Evolutionary conservation across 1,140 invertebrate genomes (phyloP), one percentile per base, ranked within the genome.

Genomic region (Lutraria rhynchaena): DNA sequence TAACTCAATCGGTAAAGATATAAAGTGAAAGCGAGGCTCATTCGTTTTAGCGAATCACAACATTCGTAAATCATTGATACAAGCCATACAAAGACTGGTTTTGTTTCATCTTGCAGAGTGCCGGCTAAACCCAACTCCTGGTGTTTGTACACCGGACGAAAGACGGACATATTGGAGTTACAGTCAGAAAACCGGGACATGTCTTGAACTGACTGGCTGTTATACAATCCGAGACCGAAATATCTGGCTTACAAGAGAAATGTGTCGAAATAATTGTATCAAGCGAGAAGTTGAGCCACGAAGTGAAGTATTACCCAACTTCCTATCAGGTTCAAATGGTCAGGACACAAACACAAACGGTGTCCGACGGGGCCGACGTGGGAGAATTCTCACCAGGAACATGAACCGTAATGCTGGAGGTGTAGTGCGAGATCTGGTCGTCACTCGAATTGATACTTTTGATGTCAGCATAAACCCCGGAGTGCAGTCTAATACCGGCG

Each of bases 181-280:
- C 41, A 80, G 76, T 24, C 76, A 80, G 53, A 80, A 80, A 29
- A 80, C 76, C 31, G 61, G 76, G 37, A 69, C 61, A 5, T 80
- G 76, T 29, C 53, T 80, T 0, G 29, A 69, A 35, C 37, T 80
- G 27, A 69, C 60, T 31, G 76, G 76, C 19, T 80, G 76, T 49
- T 80, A 80, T 41, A 80, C 76, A 2, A 58, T 80, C 24, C 44
- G 65, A 15, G 76, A 80, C 55, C 22, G 76, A 44, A 80, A 80
- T 29, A 35, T 80, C 37, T 80, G 76, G 76, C 24, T 80, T 13
- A 58, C 46, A n/a, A 61, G 65, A 24, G 65, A 70, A n/a, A 80
- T 80, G 76, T 80, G 76, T 49, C 31, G 35, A 22, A 57, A 69
- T 27, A 58, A 57, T 22, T 80, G 76, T 29, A 29, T 75, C 0